Evolutionary conservation across 2,888 invertebrate genomes (phyloP).

Genomic region (Limenitis camilla): DNA sequence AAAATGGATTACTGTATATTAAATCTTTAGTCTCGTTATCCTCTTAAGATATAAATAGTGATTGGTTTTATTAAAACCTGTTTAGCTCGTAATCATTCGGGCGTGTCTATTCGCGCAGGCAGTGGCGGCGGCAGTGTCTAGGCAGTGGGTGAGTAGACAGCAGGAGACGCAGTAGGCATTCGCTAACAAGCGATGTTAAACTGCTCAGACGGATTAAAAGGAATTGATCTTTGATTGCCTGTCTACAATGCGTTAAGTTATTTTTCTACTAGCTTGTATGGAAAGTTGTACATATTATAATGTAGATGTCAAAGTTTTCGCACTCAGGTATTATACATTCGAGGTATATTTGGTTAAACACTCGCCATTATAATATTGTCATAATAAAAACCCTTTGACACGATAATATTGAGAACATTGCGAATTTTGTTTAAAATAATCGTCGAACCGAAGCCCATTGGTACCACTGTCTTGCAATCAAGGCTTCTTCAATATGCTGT

Average conservation of each 20-base stretch:
- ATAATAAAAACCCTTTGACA: too few species aligned
- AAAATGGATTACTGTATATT: constrained; percentile 1
- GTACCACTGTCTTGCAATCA: background rate
- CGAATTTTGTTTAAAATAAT: too few species aligned
- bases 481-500: constrained; percentile 15
- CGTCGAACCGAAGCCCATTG: background rate
- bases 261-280: constrained; percentile 19
- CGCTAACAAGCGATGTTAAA: constrained; percentile 24
- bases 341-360: too few species aligned
- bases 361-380: too few species aligned
- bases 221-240: constrained; percentile 29
- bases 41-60: constrained; percentile 42
- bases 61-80: constrained; percentile 48
- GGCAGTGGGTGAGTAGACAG: constrained; percentile 1
- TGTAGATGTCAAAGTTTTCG: too few species aligned
- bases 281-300: constrained; percentile 13
- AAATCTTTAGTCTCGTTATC: constrained; percentile 17
- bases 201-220: constrained; percentile 22
- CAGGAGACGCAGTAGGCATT: constrained; percentile 20
- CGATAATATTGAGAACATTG: too few species aligned
- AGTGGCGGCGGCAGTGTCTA: constrained; percentile 5
- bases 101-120: constrained; percentile 25
- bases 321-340: too few species aligned
- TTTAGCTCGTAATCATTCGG: constrained; percentile 39
- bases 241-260: constrained; percentile 22